Base-by-base conservation (phyloP, 2,797 vertebrate species). In the Heterohyrax brucei region DNA sequence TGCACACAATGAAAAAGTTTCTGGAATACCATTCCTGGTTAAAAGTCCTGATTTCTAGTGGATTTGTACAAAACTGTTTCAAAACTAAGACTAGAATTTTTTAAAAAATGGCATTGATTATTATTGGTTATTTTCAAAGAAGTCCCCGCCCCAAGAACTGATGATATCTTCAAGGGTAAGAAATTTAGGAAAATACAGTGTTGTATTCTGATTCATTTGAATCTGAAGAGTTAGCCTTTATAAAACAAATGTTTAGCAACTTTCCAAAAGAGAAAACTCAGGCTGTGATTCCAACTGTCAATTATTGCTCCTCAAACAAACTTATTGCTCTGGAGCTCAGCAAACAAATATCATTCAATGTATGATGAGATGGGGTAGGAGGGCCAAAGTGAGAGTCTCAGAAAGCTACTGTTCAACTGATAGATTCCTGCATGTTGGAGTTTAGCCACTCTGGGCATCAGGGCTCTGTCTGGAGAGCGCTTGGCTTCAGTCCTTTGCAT, bases 401-500 rank as follows among this genome's bases (percentile, higher is more conserved):
- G 76, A 90, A 89, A 96, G 26, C 93, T 87, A 79, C 94, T 84
- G 78, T 75, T 83, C 87, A 83, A 64, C 26, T 89, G 95, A 92
- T 87, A 93, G 77, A 22, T 70, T 73, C 79, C 84, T 91, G 78
- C 14, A 28, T 59, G 21, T 44, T 87, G 82, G 93, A 33, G 2
- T 90, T 26, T 95, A 97, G 97, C 97, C 92, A 59, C 97, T 97
- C 72, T 53, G 16, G 83, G 62, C 53, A 0, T 95, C 89, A 93
- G 79, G 48, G 16, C 39, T 92, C 87, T 96, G 53, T 94, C 95
- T 96, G 48, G 82, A 93, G 93, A 95, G 85, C 95, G 73, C 33
- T 13, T 95, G 92, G 76, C 77, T 96, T 82, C 89, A 93, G 85
- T 83, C 19, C 70, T 94, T 95, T 96, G 87, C 96, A 96, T 97